Evolutionary conservation across 2,113 vertebrate genomes (phyloP), one percentile per base, ranked within the genome.

Genomic region (Cygnus atratus): DNA sequence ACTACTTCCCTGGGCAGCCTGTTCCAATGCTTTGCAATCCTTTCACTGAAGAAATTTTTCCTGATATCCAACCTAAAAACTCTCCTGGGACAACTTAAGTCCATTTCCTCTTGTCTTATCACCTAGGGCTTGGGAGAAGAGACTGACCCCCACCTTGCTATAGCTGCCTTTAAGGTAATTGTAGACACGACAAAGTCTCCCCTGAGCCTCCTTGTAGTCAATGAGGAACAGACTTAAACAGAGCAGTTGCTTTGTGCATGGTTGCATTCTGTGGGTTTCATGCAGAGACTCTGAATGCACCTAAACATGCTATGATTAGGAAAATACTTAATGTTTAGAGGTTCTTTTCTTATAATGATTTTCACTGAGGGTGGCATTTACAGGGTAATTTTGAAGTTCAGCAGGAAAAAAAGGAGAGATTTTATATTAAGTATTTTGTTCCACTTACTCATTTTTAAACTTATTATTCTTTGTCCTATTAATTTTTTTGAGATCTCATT

Each of bases 391-490:
- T 96, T 94, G 92, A 86, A 97, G 84, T 90, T 92, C 90, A 87
- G 26, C 16, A 66, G 70, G 16, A 91, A 96, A 81, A 97, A 94
- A 95, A 92, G 20, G 24, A 75, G 72, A 66, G 63, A 95, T 95
- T 96, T 96, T 96, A 94, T 97, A 78, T 95, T 84, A 90, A 97
- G 65, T 73, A 86, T 94, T 97, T 92, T 95, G 58, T 91, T 96
- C 90, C 67, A 90, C 86, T 96, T 82, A 50, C 43, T 95, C 31
- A 41, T 95, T 94, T 92, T 97, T 97, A 97, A 91, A 87, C 13
- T 84, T 96, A 86, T 31, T 97, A 88, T 97, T 97, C 76, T 84
- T 87, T 88, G 73, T 94, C 71, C 77, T 68, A n/a, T 92, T 97
- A 70, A 28, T 72, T 79, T 84, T 70, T 91, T 48, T 61, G 65